phyloP scores from a whole-genome alignment of 1,140 invertebrate species.

The Coenobita brevimanus region DNA sequence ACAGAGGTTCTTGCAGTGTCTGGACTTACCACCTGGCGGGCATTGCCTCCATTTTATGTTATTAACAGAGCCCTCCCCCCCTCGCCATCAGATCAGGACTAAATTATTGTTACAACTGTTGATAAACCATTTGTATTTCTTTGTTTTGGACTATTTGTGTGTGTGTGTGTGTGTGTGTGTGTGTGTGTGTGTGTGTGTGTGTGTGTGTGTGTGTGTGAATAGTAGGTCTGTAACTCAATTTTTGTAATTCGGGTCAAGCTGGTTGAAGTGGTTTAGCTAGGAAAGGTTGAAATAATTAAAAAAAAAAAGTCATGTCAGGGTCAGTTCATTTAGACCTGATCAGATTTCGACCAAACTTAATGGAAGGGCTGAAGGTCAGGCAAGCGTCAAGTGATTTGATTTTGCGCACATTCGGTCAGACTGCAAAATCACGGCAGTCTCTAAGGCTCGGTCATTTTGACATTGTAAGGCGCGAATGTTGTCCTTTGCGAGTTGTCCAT shows the following conservation, averaged over 20 bases:
- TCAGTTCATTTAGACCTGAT: too few relatives aligned
- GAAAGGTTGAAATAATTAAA: too few relatives aligned
- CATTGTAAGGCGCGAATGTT: neutral
- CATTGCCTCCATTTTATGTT: too few relatives aligned
- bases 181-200: neutral
- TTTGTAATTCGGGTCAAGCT: neutral
- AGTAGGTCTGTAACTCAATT: neutral
- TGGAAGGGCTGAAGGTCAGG: too few relatives aligned
- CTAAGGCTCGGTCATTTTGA: neutral
- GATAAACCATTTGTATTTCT: neutral
- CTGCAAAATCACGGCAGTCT: neutral
- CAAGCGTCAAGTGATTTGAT: too few relatives aligned
- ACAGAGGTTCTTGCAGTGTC: too few relatives aligned
- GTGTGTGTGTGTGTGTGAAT: too few relatives aligned
- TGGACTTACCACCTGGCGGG: too few relatives aligned
- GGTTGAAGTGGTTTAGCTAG: neutral
- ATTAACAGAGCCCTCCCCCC: neutral
- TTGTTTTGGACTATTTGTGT: too few relatives aligned
- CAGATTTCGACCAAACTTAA: too few relatives aligned
- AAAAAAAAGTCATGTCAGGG: too few relatives aligned
- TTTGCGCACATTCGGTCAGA: too few relatives aligned
- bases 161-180: conserved; percentile 10
- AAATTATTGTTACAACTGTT: neutral
- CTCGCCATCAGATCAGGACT: neutral
- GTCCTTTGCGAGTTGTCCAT: neutral